A percentile compares a stretch with the other conserved stretches of the same genome.
These are phyloP conservation scores for Galerucella calmariensis DNA, from an alignment of 2,888 invertebrate genomes.

Conservation along the genomic window DNA sequence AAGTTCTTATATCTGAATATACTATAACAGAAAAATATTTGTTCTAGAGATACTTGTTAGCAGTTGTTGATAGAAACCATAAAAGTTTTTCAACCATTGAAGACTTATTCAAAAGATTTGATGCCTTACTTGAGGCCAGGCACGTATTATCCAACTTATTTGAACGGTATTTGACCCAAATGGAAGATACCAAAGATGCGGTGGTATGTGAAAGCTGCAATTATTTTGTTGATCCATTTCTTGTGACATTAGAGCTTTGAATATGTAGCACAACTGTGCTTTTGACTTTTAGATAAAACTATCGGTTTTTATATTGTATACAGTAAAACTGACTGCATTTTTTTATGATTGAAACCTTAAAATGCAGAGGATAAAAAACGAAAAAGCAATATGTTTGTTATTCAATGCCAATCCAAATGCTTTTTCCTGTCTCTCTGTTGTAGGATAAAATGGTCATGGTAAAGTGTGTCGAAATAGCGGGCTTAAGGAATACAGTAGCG, in stretches of 20 bases:
- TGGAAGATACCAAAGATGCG: conserved; percentile 3
- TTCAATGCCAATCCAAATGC: no score
- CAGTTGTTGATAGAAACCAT: conserved; percentile 5
- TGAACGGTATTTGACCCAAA: conserved; percentile 4
- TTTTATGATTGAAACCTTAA: no score
- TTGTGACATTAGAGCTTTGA: no score
- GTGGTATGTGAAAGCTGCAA: conserved; percentile 8
- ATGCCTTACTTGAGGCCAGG: conserved; percentile 8
- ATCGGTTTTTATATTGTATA: no score
- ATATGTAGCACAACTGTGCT: no score
- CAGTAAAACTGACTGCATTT: no score
- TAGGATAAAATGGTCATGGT: conserved; percentile 26
- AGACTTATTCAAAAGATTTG: conserved; percentile 13
- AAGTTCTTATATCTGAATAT: no score
- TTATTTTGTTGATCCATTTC: background rate
- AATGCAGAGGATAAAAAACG: no score
- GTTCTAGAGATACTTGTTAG: background rate
- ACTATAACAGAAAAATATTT: background rate
- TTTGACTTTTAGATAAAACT: no score
- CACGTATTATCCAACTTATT: conserved; percentile 10
- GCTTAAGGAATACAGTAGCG: conserved; percentile 18
- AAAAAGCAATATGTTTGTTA: no score
- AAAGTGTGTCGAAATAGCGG: conserved; percentile 16
- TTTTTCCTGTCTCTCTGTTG: background rate
- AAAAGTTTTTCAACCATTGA: conserved; percentile 11